phyloP scores from a whole-genome alignment of 2,113 vertebrate genomes.

The Donacobius atricapilla region DNA sequence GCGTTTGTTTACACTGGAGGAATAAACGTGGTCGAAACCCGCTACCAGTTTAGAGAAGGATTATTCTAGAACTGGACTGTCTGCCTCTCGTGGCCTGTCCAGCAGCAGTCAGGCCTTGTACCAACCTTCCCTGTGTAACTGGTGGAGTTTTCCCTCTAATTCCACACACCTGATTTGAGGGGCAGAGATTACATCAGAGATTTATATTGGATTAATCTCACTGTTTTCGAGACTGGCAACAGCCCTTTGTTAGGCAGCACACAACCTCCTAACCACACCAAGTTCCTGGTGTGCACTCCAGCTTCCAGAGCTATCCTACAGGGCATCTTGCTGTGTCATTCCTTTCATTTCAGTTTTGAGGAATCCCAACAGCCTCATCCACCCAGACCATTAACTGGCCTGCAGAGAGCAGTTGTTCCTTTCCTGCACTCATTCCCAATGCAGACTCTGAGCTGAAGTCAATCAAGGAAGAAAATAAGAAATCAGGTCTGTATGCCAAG shows the following conservation, averaged over 20 bases:
- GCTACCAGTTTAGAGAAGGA: background rate
- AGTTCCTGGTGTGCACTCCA: background rate
- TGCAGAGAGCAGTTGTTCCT: background rate
- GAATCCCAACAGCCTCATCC: background rate
- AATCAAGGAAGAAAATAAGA: background rate
- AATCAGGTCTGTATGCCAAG: background rate
- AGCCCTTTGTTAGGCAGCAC: background rate
- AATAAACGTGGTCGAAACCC: background rate
- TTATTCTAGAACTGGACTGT: background rate
- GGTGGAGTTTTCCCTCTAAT: background rate
- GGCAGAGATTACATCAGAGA: background rate
- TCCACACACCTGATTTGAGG: background rate
- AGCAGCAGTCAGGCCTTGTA: background rate
- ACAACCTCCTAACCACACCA: background rate
- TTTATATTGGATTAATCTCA: background rate
- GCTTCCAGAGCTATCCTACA: background rate
- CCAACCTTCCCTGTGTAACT: background rate
- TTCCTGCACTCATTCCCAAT: background rate
- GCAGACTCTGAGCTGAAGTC: background rate
- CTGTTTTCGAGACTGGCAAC: background rate
- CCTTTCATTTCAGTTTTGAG: background rate
- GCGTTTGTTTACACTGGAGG: background rate
- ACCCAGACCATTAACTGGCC: background rate
- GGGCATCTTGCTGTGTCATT: conserved; percentile 62
- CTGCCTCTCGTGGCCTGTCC: background rate